Base-by-base conservation (phyloP, 1,140 invertebrate genomes). In the Polypedilum pembai region DNA sequence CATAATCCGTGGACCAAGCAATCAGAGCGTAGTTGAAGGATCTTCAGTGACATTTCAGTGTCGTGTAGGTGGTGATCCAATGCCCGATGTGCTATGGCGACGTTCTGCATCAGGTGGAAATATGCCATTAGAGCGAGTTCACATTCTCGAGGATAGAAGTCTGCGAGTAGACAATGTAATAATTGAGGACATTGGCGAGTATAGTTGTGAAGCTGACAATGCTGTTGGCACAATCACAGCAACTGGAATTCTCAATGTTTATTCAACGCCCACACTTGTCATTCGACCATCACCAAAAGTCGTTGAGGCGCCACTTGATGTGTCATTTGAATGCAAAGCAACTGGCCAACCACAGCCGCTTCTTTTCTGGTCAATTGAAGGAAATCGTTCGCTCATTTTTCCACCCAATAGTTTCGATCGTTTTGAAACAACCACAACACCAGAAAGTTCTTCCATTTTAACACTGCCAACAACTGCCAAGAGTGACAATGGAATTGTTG, bases 181-280 rank as follows among this genome's bases (percentile, higher is more conserved):
- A 73, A 82, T 89, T 74, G 84, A 85, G 76, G 96, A 98, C 81
- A 91, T 94, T 82, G 95, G 94, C 75, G 92, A 95, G 78, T 97
- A 97, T 82, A 93, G 89, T 69, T 98, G 95, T 82, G 94, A 96
- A 80, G 91, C 94, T 33, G 90, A 89, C 78, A 98, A 98, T 84
- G 85, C 89, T 45, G 89, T 95, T 63, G 95, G 95, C 45, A 88
- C 88, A 76, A 90, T 94, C 18, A 89, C 88, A 41, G 92, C 91
- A 69, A 90, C 89, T 74, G 93, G 92, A 73, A 88, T 88, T 74
- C 85, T 98, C 3, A 91, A 88, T 76, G 93, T 97, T 74, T 89
- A 92, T 79, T 90, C 90, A 63, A 85, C 88, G 8, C 91, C 91
- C 20, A 83, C 84, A 66, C 87, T 92, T 76, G 83, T 83, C 10